These are phyloP conservation scores for Chrysomela aeneicollis DNA, from an alignment of 2,888 invertebrate genomes.

Conservation along the genomic window DNA sequence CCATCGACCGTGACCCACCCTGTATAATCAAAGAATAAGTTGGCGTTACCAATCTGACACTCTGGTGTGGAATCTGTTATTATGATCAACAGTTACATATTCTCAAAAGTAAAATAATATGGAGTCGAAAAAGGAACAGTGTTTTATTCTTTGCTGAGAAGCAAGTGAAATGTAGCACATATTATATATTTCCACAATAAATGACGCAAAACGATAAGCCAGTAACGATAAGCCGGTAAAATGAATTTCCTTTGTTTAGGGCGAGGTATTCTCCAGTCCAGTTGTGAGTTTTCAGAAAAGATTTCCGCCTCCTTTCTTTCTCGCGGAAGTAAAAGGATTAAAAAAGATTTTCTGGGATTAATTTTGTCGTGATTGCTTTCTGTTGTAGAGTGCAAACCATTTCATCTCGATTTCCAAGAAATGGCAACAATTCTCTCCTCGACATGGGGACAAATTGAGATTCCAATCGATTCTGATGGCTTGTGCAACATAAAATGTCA, in stretches of 20 bases:
- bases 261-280: not conserved
- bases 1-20: too few relatives aligned
- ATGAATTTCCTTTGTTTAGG: conserved; percentile 7
- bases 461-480: not conserved
- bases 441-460: conserved; percentile 8
- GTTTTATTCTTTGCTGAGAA: too few relatives aligned
- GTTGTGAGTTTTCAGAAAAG: conserved; percentile 10
- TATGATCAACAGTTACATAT: too few relatives aligned
- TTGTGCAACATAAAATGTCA: not conserved
- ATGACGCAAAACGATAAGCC: too few relatives aligned
- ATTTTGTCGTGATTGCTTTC: conserved; percentile 31
- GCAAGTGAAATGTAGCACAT: too few relatives aligned
- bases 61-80: too few relatives aligned
- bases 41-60: too few relatives aligned
- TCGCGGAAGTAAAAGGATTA: conserved; percentile 21
- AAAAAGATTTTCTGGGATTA: conserved; percentile 29
- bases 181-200: too few relatives aligned
- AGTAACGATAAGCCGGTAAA: too few relatives aligned
- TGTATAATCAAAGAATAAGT: too few relatives aligned
- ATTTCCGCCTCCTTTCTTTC: conserved; percentile 5
- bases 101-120: too few relatives aligned
- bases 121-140: too few relatives aligned
- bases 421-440: not conserved
- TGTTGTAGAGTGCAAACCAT: conserved; percentile 24
- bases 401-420: conserved; percentile 17